A percentile compares a stretch with the other conserved stretches of the same genome.
phyloP scores from a whole-genome alignment of 2,113 vertebrate genomes.

The Rhea americana region DNA sequence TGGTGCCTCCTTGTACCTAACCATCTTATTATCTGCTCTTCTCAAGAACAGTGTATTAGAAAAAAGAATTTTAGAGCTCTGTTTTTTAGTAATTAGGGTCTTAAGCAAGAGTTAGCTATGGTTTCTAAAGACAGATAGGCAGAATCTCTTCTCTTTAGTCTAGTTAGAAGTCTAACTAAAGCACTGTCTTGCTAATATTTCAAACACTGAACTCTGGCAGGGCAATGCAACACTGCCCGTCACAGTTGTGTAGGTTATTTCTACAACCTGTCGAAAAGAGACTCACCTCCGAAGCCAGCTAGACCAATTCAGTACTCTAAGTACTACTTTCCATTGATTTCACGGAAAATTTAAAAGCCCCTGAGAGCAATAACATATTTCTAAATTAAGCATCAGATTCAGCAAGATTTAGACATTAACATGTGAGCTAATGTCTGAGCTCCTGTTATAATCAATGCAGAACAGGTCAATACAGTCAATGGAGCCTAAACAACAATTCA shows the following conservation, averaged over 20 bases:
- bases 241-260: not conserved
- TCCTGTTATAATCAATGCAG: not conserved
- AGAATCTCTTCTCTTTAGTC: not conserved
- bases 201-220: not conserved
- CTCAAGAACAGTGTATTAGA: not conserved
- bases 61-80: not conserved
- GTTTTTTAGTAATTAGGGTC: not conserved
- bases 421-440: not conserved
- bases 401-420: not conserved
- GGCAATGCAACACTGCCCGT: not conserved
- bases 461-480: conserved; percentile 2
- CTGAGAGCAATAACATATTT: not conserved
- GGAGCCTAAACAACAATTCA: not conserved
- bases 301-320: not conserved
- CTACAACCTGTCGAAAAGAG: not conserved
- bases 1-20: not conserved
- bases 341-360: not conserved
- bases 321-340: not conserved
- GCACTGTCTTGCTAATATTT: not conserved
- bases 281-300: not conserved
- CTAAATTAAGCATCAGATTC: conserved; percentile 4
- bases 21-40: not conserved
- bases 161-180: conserved; percentile 11
- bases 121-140: not conserved
- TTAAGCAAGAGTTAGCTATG: not conserved